These are phyloP conservation scores for Drosophila melanogaster DNA, from an alignment of 1,140 invertebrate species.

Conservation along the genomic window Release_6_plus_ISO1_MT NT_033779.5:5687001-5687500, in stretches of 20 bases:
- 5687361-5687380: conserved; percentile 24
- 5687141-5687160: conserved; percentile 3
- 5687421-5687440: conserved; percentile 9
- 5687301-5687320: conserved; percentile 45
- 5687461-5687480: conserved; percentile 71
- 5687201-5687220: conserved; percentile 11
- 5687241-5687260: conserved; percentile 54
- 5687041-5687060: no score
- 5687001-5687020: no score
- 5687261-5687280: conserved; percentile 60
- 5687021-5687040: no score
- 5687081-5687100: no score
- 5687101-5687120: no score
- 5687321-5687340: conserved; percentile 52
- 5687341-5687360: conserved; percentile 45
- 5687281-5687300: conserved; percentile 62
- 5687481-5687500: conserved; percentile 43
- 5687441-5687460: conserved; percentile 44
- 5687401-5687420: conserved; percentile 8
- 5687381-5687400: background rate
- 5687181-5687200: conserved; percentile 4
- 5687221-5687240: conserved; percentile 45
- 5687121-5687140: no score
- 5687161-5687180: background rate
- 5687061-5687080: no score